These are phyloP conservation scores for Thaumatotibia leucotreta DNA, from an alignment of 1,140 invertebrate genomes.

Conservation along the genomic window DNA sequence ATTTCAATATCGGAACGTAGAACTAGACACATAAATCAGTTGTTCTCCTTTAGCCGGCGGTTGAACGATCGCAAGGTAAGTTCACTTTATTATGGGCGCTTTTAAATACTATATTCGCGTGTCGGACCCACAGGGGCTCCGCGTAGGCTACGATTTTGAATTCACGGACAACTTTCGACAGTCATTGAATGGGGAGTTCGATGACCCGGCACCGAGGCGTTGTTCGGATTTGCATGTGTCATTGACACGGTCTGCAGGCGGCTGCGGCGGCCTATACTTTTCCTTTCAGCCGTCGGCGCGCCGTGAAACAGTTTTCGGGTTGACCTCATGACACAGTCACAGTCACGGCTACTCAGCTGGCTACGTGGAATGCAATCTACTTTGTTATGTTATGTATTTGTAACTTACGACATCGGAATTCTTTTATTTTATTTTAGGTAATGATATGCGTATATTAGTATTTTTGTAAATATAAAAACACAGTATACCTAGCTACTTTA, in stretches of 20 bases:
- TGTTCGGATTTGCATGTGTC: slow-evolving; percentile 66
- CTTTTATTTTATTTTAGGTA: neutral
- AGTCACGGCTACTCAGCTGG: slow-evolving; percentile 5
- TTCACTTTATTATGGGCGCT: slow-evolving; percentile 33
- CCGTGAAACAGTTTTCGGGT: slow-evolving; percentile 53
- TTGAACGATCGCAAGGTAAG: slow-evolving; percentile 32
- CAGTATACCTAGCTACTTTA: too few species aligned
- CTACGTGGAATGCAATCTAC: slow-evolving; percentile 8
- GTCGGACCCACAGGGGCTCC: slow-evolving; percentile 22
- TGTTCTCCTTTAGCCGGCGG: slow-evolving; percentile 28
- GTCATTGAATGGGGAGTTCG: slow-evolving; percentile 60
- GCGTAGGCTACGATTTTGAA: slow-evolving; percentile 35
- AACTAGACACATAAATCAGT: slow-evolving; percentile 42
- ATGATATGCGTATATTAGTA: too few species aligned
- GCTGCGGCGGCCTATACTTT: slow-evolving; percentile 51
- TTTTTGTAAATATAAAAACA: too few species aligned
- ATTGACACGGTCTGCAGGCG: slow-evolving; percentile 53
- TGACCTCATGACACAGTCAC: slow-evolving; percentile 56
- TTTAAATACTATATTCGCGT: slow-evolving; percentile 44
- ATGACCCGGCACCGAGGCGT: slow-evolving; percentile 51
- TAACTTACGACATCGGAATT: neutral
- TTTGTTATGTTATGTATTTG: neutral
- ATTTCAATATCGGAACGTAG: slow-evolving; percentile 32
- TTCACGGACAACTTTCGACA: slow-evolving; percentile 62
- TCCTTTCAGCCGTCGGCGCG: slow-evolving; percentile 54